These are phyloP conservation scores for Malurus elegans DNA, from an alignment of 2,113 vertebrate genomes.

Conservation along the genomic window DNA sequence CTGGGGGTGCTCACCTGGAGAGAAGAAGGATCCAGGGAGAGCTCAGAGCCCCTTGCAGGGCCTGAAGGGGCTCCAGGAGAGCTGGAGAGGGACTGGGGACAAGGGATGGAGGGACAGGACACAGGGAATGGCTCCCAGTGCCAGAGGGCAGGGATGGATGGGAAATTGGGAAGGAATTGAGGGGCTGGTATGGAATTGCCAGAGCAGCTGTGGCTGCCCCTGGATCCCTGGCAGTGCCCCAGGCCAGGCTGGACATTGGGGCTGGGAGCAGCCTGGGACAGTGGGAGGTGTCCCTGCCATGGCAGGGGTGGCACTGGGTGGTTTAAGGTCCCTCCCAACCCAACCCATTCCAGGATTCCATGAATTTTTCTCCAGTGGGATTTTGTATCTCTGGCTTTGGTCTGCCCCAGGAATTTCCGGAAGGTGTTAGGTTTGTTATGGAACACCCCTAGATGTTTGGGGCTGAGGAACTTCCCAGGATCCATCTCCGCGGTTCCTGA, in stretches of 20 bases:
- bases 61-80: neutral
- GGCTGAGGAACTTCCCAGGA: too few species aligned
- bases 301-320: neutral
- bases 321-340: neutral
- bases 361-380: too few species aligned
- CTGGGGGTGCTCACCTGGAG: neutral
- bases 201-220: neutral
- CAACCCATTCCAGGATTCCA: neutral
- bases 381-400: too few species aligned
- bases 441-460: too few species aligned
- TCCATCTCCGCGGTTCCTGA: too few species aligned
- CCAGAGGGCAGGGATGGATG: neutral
- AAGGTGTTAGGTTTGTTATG: too few species aligned
- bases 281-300: neutral
- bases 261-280: neutral
- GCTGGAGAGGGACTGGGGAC: neutral
- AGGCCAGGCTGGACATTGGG: neutral
- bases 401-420: too few species aligned
- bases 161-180: neutral
- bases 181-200: neutral
- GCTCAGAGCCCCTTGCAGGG: neutral
- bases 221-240: neutral
- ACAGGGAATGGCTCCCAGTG: neutral
- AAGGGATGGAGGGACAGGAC: neutral
- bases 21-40: neutral